These are phyloP conservation scores for Quadriops clusia DNA, from an alignment of 2,888 invertebrate genomes.

Conservation along the genomic window DNA sequence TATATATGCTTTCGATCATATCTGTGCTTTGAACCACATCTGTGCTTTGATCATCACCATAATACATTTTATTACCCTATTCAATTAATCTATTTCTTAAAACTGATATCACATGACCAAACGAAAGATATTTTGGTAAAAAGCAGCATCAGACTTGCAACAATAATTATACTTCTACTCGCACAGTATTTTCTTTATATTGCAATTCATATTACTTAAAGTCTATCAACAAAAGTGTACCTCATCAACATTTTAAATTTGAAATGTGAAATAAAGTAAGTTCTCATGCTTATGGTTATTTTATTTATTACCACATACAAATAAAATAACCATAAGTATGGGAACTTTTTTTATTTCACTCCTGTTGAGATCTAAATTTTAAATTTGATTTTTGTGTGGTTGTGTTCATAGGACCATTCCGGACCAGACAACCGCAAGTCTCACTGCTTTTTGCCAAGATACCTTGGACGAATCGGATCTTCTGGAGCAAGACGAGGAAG, in stretches of 20 bases:
- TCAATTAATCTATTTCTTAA: background rate
- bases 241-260: too few species aligned
- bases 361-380: slow-evolving; percentile 7
- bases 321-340: slow-evolving; percentile 22
- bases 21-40: slow-evolving; percentile 4
- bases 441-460: slow-evolving; percentile 25
- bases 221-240: too few species aligned
- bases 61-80: slow-evolving; percentile 1
- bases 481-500: slow-evolving; percentile 12
- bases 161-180: slow-evolving; percentile 9
- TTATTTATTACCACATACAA: slow-evolving; percentile 4
- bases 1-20: background rate
- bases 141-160: slow-evolving; percentile 13
- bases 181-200: background rate
- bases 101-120: background rate
- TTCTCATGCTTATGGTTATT: background rate
- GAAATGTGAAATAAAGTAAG: too few species aligned
- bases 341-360: slow-evolving; percentile 8
- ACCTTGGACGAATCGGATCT: slow-evolving; percentile 8
- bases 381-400: slow-evolving; percentile 11
- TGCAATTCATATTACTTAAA: background rate
- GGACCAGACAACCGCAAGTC: slow-evolving; percentile 22
- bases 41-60: slow-evolving; percentile 7
- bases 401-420: slow-evolving; percentile 22
- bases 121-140: slow-evolving; percentile 6